phyloP scores from a whole-genome alignment of 2,888 invertebrate species.

The Scaptomyza caliginosa region DNA sequence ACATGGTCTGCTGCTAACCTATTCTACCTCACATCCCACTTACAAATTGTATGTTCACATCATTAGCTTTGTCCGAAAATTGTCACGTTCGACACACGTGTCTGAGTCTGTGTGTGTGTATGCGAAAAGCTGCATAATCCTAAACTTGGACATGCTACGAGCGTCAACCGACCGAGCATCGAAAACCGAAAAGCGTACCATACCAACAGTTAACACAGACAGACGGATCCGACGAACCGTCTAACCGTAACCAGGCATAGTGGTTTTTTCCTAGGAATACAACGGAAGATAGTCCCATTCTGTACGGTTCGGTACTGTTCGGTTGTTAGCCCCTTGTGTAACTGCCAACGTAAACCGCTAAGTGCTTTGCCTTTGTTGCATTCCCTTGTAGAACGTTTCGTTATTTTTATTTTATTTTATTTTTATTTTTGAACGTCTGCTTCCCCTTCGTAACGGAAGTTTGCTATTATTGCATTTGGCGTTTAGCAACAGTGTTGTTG shows the following conservation, averaged over 20 bases:
- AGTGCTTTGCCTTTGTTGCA: constrained; percentile 68
- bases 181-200: constrained; percentile 24
- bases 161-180: constrained; percentile 5
- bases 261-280: constrained; percentile 5
- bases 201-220: constrained; percentile 13
- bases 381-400: constrained; percentile 15
- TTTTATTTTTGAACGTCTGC: constrained; percentile 8
- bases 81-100: constrained; percentile 64
- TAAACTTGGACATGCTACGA: constrained; percentile 21
- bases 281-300: not conserved
- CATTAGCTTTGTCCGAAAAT: constrained; percentile 74
- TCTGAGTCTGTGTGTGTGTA: not conserved
- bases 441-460: constrained; percentile 48
- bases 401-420: constrained; percentile 4
- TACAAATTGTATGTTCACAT: constrained; percentile 69
- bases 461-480: constrained; percentile 62
- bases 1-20: not conserved
- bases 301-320: not conserved
- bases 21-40: not conserved
- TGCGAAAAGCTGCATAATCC: constrained; percentile 66
- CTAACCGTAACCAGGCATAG: constrained; percentile 32
- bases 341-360: constrained; percentile 65
- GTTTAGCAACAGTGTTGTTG: constrained; percentile 56
- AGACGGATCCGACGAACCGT: constrained; percentile 12
- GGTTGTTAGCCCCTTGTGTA: constrained; percentile 12